Conservation (phyloP, 2,888 invertebrate genomes). For the Scaptomyza polygonia region DNA sequence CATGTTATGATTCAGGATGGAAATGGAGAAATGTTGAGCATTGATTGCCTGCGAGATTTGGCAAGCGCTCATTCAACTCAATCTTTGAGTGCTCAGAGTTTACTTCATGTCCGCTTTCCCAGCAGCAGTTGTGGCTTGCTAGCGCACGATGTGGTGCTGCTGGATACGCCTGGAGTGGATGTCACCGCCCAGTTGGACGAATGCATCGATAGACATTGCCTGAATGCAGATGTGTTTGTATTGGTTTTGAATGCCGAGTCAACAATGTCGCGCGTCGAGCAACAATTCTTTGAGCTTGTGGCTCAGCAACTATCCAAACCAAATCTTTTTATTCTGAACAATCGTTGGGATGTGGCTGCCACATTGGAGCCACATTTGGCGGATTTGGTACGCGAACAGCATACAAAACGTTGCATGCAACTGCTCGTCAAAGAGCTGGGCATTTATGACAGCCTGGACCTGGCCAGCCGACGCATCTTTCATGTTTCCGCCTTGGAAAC, state of each 20-base stretch:
- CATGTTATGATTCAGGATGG: constrained; percentile 93
- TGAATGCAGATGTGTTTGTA: constrained; percentile 99
- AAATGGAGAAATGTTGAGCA: constrained; percentile 87
- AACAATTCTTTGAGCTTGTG: constrained; percentile 99
- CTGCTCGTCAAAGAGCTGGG: constrained; percentile 97
- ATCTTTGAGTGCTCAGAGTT: constrained; percentile 93
- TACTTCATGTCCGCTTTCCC: constrained; percentile 89
- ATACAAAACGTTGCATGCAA: constrained; percentile 95
- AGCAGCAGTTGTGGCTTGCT: constrained; percentile 95
- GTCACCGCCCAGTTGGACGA: constrained; percentile 98
- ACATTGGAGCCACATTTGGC: constrained; percentile 92
- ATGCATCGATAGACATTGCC: constrained; percentile 99
- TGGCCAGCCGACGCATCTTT: constrained; percentile 96
- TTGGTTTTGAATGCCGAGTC: constrained; percentile 99
- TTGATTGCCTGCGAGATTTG: constrained; percentile 87
- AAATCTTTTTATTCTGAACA: constrained; percentile 99
- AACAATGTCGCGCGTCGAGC: constrained; percentile 98
- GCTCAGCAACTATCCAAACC: constrained; percentile 97
- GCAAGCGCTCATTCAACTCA: constrained; percentile 97
- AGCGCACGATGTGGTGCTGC: constrained; percentile 98
- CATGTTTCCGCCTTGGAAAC: constrained; percentile 99
- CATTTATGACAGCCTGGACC: constrained; percentile 91
- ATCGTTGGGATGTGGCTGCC: constrained; percentile 99
- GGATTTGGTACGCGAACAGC: constrained; percentile 93
- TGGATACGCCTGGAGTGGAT: constrained; percentile 99